Conservation (phyloP, 2,113 vertebrate species). For the Saccopteryx leptura region DNA sequence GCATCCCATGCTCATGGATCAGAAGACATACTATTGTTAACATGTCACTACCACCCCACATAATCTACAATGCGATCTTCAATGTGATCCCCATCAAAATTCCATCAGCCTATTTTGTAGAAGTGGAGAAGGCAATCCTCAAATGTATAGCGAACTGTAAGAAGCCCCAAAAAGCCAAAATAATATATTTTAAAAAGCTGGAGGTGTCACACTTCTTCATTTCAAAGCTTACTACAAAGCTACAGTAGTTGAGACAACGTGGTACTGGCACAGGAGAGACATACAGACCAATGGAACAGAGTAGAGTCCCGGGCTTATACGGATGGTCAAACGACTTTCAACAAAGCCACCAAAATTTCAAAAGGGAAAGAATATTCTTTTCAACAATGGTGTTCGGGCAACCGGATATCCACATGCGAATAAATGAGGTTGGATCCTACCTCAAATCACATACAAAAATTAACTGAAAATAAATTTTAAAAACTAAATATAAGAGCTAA, state of each 20-base stretch:
- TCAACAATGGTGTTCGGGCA: neutral
- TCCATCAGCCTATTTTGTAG: neutral
- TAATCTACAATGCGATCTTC: neutral
- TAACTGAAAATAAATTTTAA: neutral
- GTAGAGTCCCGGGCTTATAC: accelerated
- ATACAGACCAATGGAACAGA: neutral
- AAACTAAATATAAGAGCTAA: neutral
- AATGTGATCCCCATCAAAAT: neutral
- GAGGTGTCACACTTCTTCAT: conserved; percentile 20
- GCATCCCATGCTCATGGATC: neutral
- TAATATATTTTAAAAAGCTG: neutral
- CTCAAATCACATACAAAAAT: neutral
- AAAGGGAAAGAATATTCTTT: neutral
- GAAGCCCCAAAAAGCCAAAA: neutral
- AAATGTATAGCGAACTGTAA: neutral
- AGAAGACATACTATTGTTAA: neutral
- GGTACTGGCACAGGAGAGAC: neutral
- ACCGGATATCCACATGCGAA: neutral
- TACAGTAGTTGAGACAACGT: neutral
- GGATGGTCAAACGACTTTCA: neutral
- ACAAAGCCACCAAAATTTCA: neutral
- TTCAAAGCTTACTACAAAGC: conserved; percentile 54
- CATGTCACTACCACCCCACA: neutral
- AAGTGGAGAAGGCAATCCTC: conserved; percentile 3
- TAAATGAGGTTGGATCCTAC: neutral